Evolutionary conservation across 2,888 invertebrate species (phyloP), one percentile per base, ranked within the genome.

Genomic region (Diarsia rubi): DNA sequence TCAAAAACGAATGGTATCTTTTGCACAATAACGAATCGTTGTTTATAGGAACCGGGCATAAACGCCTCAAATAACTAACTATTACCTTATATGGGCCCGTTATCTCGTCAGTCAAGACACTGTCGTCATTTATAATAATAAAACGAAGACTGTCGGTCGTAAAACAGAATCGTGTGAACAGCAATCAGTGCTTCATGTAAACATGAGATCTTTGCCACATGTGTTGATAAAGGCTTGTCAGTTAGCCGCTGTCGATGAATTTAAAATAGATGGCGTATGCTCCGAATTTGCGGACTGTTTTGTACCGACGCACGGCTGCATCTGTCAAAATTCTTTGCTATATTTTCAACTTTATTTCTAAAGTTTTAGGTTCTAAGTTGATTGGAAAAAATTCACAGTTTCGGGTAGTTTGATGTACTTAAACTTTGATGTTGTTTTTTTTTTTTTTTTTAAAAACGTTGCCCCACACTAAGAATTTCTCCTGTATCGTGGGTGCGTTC

Each of bases 161-260:
- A 69, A 79, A 79, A 62, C 73, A 57, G 73, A 57, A 69, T 85
- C 90, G 91, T 92, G 91, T 91, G 91, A 92, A 92, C 89, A 79
- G 85, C 73, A 91, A 91, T 90, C 90, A 87, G 80, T 84, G 85
- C 82, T 78, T 69, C 69, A 63, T 78, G 77, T 83, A 78, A 86
- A 86, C 86, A 88, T 84, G 72, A 81, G 86, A 70, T 69, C 64
- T 68, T 77, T 69, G 75, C 63, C 77, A 85, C 78, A 86, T 81
- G 75, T 86, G 78, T 78, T 77, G 74, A 47, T 82, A 82, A 67
- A 68, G 27, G 59, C 16, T 47, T 64, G 70, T 62, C 52, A 49
- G 67, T 75, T 27, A 47, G 4, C 24, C n/a, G 44, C 21, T 75
- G 68, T 70, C 67, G 82, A 82, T 79, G 47, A 44, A 9, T 65